Evolutionary conservation across 1,140 invertebrate species (phyloP), one percentile per base, ranked within the genome.

Genomic region (Ylistrum balloti): DNA sequence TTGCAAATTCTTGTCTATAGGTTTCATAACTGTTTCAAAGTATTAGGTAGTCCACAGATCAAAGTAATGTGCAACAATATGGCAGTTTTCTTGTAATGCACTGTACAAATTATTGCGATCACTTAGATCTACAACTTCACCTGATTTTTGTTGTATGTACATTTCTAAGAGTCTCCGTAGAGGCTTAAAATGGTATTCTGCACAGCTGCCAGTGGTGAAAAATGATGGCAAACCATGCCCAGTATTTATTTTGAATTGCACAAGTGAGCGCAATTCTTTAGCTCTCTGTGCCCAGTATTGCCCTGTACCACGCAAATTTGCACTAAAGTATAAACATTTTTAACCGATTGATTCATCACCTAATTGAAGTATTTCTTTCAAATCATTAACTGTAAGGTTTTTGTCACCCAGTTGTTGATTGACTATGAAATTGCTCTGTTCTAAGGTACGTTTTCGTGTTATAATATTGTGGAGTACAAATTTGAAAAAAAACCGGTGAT

Each of bases 1-100:
- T 93, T 0, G 92, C 92, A 89, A 92, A 93, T 90, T 93, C 92
- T 86, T 92, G 90, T 91, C 92, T 11, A 86, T 89, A 41, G 87
- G 35, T 33, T 22, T 20, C 85, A 92, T 91, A 33, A 91, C 90
- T 28, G 56, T 32, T 38, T 85, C 11, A 48, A 93, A 93, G 38
- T 91, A 91, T 33, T 48, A 41, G 20, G 86, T 20, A 28, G 90
- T 91, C 35, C 91, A 86, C 13, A 91, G 34, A 86, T 93, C 89
- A 92, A 93, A 93, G 38, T 91, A 93, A 20, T 93, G 45, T n/a
- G 88, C 88, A 2, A 91, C 90, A 88, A 91, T 92, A 41, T 91
- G 90, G 28, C 86, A 88, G 33, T 90, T 90, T 88, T 92, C 89
- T 91, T 91, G 86, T 0, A 91, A 22, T n/a, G 32, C 85, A 32